Conservation (phyloP, 1,140 invertebrate species). For the Nomia melanderi region DNA sequence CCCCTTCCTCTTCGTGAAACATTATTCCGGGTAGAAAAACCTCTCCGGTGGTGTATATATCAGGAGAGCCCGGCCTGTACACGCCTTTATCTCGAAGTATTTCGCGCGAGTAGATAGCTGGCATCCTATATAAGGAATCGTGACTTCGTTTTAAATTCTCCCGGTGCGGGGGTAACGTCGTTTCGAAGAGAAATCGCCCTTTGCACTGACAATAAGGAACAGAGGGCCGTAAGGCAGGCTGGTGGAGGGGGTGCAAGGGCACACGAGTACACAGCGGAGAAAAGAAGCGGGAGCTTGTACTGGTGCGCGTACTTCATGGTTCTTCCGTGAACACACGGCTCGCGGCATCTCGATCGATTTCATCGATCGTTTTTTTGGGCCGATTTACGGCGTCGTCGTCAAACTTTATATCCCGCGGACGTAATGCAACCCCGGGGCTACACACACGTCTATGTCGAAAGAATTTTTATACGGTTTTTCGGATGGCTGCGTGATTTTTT, state of each 20-base stretch:
- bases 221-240: constrained; percentile 6
- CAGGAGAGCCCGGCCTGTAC: constrained; percentile 33
- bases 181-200: constrained; percentile 72
- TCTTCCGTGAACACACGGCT: background rate
- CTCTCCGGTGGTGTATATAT: constrained; percentile 44
- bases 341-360: constrained; percentile 32
- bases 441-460: too few relatives aligned
- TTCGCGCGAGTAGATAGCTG: constrained; percentile 51
- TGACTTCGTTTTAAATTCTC: constrained; percentile 74
- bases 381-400: constrained; percentile 39
- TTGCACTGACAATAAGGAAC: constrained; percentile 71
- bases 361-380: constrained; percentile 21
- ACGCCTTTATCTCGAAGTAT: constrained; percentile 56
- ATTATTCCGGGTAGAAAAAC: constrained; percentile 15
- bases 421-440: background rate
- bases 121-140: constrained; percentile 67
- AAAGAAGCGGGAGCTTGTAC: background rate
- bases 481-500: background rate
- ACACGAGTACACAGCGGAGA: background rate
- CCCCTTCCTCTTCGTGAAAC: background rate
- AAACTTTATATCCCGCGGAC: constrained; percentile 28
- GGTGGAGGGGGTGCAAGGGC: background rate
- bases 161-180: constrained; percentile 67
- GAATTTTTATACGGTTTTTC: background rate
- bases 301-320: constrained; percentile 9